A percentile compares a stretch with the other conserved stretches of the same genome.
phyloP scores from a whole-genome alignment of 2,113 vertebrate species.

The Nyctibius bracteatus region DNA sequence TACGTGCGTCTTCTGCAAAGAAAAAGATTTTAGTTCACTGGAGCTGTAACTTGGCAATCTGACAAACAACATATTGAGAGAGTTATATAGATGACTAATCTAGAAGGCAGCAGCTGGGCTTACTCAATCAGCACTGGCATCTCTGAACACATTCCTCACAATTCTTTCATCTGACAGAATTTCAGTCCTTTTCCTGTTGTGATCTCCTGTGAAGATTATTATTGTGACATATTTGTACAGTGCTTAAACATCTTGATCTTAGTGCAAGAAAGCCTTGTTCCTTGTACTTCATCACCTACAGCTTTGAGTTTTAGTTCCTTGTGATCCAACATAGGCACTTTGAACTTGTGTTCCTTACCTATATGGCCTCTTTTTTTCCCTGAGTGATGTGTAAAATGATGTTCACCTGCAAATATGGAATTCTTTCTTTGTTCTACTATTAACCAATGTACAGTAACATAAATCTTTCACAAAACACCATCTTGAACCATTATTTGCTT shows the following conservation, averaged over 20 bases:
- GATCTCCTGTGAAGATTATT: not conserved
- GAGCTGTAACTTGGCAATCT: not conserved
- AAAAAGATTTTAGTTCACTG: not conserved
- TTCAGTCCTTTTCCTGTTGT: not conserved
- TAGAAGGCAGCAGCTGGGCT: not conserved
- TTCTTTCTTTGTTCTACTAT: not conserved
- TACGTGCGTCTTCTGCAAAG: not conserved
- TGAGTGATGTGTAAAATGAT: not conserved
- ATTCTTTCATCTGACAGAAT: not conserved
- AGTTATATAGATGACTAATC: not conserved
- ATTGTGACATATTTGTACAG: not conserved
- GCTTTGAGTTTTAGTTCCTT: not conserved
- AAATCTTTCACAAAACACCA: not conserved
- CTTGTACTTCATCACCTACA: not conserved
- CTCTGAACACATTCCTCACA: not conserved
- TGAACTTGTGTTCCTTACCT: not conserved
- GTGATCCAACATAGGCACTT: not conserved
- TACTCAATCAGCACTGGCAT: not conserved
- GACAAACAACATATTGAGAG: not conserved
- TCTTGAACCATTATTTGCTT: not conserved
- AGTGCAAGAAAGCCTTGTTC: not conserved
- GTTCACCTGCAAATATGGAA: not conserved
- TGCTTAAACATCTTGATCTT: not conserved
- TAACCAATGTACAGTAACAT: not conserved
- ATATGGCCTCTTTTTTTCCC: not conserved